Evolutionary conservation across 2,888 invertebrate species (phyloP).

Genomic region (Parapristionchus giblindavisi): DNA sequence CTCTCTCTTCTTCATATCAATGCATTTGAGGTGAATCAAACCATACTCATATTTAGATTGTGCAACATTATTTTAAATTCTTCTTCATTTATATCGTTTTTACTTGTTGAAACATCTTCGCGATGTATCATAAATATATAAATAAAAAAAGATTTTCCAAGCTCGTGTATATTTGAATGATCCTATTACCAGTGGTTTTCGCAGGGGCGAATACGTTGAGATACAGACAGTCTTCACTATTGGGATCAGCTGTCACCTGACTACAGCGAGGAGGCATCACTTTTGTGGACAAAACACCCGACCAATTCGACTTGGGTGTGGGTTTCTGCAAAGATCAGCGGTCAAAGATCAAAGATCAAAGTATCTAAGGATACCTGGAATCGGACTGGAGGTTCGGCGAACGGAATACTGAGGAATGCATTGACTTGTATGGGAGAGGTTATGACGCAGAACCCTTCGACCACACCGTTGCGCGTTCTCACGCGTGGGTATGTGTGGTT

Average conservation of each 20-base stretch:
- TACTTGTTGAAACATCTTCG: not conserved
- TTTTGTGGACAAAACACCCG: slow-evolving; percentile 20
- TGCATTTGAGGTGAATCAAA: no score
- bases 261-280: slow-evolving; percentile 13
- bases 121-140: not conserved
- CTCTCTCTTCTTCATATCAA: no score
- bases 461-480: slow-evolving; percentile 4
- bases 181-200: not conserved
- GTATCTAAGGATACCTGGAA: not conserved
- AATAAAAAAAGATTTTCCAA: not conserved
- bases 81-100: no score
- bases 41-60: no score
- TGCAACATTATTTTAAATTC: no score
- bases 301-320: not conserved
- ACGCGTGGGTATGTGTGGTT: not conserved
- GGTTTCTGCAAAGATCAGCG: slow-evolving; percentile 12
- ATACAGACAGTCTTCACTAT: slow-evolving; percentile 16
- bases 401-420: slow-evolving; percentile 10
- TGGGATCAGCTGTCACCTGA: not conserved
- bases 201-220: slow-evolving; percentile 32
- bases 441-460: slow-evolving; percentile 24
- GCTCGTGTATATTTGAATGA: no score
- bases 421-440: slow-evolving; percentile 12
- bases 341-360: not conserved
- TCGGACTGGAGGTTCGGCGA: slow-evolving; percentile 18